Base-by-base conservation (phyloP, 2,888 invertebrate genomes). In the Caenorhabditis parvicauda region DNA sequence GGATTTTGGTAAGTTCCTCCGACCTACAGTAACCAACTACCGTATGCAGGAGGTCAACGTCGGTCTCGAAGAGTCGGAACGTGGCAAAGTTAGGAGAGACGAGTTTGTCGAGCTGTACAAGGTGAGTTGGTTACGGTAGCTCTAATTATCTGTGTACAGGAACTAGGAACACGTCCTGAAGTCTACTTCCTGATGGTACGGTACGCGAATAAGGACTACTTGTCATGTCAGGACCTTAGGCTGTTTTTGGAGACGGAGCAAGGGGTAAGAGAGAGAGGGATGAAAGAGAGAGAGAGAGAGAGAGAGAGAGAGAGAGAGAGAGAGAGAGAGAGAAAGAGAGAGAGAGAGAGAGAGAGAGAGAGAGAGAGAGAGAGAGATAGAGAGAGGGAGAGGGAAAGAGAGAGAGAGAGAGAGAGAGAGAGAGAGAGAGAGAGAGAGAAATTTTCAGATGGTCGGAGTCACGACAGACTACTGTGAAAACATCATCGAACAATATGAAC, bases 231-330 rank as follows among this genome's bases (percentile, higher is more conserved):
- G 67, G 86, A 86, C 73, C 79, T 86, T 62, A 82, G 85, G 60
- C 76, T 86, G 51, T 86, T 87, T 76, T 79, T 87, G 63, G 86
- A 86, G 77, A 85, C 86, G 25, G 86, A 86, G 76, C 86, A 86
- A 83, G 86, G 86, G 81, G 86, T 86, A 76, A 81, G 82, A 50
- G 21, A 39, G 12, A 17, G 39, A 39, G 6, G 6, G n/a, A 39
- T 39, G 7, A 17, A 9, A 9, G 39, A 21, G 35, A 9, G n/a
- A 14, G 35, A 32, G n/a, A 32, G 9, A 32, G n/a, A 32, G n/a
- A 14, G n/a, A 12, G n/a, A 9, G 9, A 32, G n/a, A 9, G n/a
- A 12, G 32, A 32, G 32, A 32, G 14, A 14, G 32, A 32, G 9
- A 14, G 3, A 21, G 4, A 41, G 21, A 41, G 5, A 41, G 6